Evolutionary conservation across 1,140 invertebrate species (phyloP), one percentile per base, ranked within the genome.

Genomic region (Macrocentrus cingulum): DNA sequence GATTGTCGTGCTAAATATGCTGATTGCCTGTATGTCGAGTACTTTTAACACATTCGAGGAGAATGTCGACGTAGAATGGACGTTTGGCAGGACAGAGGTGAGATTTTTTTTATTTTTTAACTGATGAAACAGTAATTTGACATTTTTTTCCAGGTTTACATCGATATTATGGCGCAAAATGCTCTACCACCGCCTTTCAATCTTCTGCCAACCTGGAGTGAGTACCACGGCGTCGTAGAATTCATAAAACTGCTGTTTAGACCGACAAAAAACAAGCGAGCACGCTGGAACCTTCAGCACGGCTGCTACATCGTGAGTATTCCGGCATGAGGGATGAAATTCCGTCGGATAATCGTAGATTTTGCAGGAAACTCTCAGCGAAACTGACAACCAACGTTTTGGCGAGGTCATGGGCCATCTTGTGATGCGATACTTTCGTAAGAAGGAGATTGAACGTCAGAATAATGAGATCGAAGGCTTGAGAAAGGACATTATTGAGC

Each of bases 11-110:
- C 69, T 90, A 22, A 91, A 91, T 72, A 89, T 90, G 86, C 78
- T 91, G 20, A 89, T 91, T 61, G 89, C 88, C 2, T 88, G 88
- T 66, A 89, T 91, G 85, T 85, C 86, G 9, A 88, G 88, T 61
- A 88, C 87, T 1, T 89, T 88, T 67, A 86, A 88, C 67, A 75
- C 80, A 62, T 86, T 90, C 2, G 80, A 76, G 1, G 82, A 85
- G 49, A 85, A 85, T 57, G 80, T 84, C 2, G 80, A 81, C 48
- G 78, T 83, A 1, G 84, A 86, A 61, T 86, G 83, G 84, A 83
- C 80, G 0, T 86, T 84, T 58, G 83, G 81, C 0, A 79, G 80
- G 66, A 85, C 84, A 9, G 71, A 81, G 60, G 81, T 83, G n/a
- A n/a, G n/a, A n/a, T 29, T 9, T 29, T 29, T 9, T 29, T 29